A percentile compares a stretch with the other conserved stretches of the same genome.
Evolutionary conservation across 37 sponge, comb jelly and placozoan species (phyloP).

Genomic region (Chondrilla cf. caribensis): DNA sequence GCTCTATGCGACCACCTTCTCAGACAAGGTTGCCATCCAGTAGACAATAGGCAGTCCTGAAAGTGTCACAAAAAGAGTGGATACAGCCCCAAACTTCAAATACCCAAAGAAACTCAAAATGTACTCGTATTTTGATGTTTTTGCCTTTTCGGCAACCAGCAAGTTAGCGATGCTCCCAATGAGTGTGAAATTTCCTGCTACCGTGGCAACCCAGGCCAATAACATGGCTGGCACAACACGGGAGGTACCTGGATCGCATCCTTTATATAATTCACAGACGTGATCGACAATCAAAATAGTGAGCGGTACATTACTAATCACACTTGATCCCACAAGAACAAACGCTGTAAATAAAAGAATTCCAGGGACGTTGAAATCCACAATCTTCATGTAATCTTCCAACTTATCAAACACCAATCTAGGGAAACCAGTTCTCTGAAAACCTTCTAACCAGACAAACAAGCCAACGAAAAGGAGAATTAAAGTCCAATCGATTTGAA

Average conservation of each 20-base stretch:
- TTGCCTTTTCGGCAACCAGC: constrained; percentile 86
- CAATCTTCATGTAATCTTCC: constrained; percentile 48
- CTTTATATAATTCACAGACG: constrained; percentile 30
- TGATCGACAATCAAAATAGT: constrained; percentile 67
- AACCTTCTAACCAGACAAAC: constrained; percentile 86
- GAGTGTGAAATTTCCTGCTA: constrained; percentile 88
- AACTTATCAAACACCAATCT: constrained; percentile 32
- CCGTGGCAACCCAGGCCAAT: constrained; percentile 80
- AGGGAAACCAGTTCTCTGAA: constrained; percentile 72
- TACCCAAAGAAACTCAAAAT: too few relatives aligned
- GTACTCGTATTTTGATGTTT: not conserved
- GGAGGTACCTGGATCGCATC: constrained; percentile 18
- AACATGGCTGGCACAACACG: not conserved
- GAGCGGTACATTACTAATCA: constrained; percentile 84
- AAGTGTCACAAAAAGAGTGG: constrained; percentile 67
- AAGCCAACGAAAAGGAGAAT: constrained; percentile 87
- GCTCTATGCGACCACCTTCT: too few relatives aligned
- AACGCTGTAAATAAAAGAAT: constrained; percentile 64
- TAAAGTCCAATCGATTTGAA: constrained; percentile 83
- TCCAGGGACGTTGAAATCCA: constrained; percentile 40
- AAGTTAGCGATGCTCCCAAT: constrained; percentile 89
- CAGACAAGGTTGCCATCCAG: too few relatives aligned
- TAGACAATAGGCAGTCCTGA: constrained; percentile 71
- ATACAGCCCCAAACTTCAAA: constrained; percentile 73
- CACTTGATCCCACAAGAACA: constrained; percentile 69